Conservation (phyloP, 2,113 vertebrate genomes). For the Lycaon pictus region DNA sequence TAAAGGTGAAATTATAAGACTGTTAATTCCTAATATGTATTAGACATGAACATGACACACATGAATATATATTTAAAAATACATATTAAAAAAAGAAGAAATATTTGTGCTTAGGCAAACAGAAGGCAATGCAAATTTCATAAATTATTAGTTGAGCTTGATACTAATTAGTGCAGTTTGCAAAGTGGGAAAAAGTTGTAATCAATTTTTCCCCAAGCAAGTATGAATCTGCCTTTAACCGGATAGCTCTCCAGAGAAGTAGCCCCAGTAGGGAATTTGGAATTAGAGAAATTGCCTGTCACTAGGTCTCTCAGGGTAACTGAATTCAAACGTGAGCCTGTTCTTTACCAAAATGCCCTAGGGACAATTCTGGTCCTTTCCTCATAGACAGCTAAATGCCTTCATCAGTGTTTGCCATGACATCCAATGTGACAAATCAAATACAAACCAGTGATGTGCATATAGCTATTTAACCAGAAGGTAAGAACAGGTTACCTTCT, state of each 20-base stretch:
- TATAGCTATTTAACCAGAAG: slow-evolving; percentile 30
- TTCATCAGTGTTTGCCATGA: slow-evolving; percentile 42
- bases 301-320: slow-evolving; percentile 24
- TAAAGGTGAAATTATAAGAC: neutral
- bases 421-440: slow-evolving; percentile 68
- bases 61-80: neutral
- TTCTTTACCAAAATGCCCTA: slow-evolving; percentile 66
- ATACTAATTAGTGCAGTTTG: slow-evolving; percentile 70
- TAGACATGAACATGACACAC: neutral
- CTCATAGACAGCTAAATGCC: slow-evolving; percentile 68
- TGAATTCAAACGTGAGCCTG: slow-evolving; percentile 58
- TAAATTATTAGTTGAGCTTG: slow-evolving; percentile 52
- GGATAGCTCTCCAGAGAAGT: slow-evolving; percentile 47
- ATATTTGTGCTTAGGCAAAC: neutral
- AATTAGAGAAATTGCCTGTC: slow-evolving; percentile 58
- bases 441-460: slow-evolving; percentile 64
- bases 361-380: slow-evolving; percentile 66
- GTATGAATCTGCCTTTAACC: slow-evolving; percentile 68
- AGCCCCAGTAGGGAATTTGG: slow-evolving; percentile 55
- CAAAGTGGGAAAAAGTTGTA: slow-evolving; percentile 70
- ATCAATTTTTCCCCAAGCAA: slow-evolving; percentile 63
- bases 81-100: slow-evolving; percentile 36
- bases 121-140: slow-evolving; percentile 49
- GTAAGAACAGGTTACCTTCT: slow-evolving; percentile 44
- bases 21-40: neutral